Conservation (phyloP, 2,113 vertebrate genomes). For the Phalacrocorax pelagicus region DNA sequence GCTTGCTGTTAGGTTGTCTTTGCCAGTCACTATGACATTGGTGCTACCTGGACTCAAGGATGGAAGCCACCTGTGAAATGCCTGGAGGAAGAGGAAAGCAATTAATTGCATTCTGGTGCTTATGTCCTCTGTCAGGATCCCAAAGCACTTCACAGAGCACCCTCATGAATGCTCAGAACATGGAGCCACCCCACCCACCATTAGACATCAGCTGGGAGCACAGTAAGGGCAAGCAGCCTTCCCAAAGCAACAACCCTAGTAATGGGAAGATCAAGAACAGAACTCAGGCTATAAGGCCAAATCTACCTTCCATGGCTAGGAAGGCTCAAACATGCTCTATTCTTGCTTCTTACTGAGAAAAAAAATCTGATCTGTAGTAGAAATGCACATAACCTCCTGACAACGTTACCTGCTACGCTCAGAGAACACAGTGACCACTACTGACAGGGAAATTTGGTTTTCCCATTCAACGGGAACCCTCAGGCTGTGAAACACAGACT, state of each 20-base stretch:
- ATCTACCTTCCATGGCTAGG: neutral
- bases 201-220: neutral
- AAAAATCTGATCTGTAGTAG: neutral
- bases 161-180: neutral
- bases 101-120: neutral
- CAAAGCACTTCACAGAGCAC: neutral
- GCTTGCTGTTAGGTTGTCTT: slow-evolving; percentile 80
- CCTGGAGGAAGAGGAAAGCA: slow-evolving; percentile 70
- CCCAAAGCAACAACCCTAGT: neutral
- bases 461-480: neutral
- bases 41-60: slow-evolving; percentile 81
- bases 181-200: neutral
- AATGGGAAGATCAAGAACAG: neutral
- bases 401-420: neutral
- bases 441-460: neutral
- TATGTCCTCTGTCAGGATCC: neutral
- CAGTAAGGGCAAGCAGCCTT: neutral
- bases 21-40: slow-evolving; percentile 89
- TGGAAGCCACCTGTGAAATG: slow-evolving; percentile 91
- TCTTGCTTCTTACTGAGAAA: neutral
- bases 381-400: neutral
- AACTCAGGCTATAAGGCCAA: neutral
- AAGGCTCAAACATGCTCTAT: neutral
- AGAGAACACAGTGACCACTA: neutral
- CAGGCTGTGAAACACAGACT: neutral